A percentile compares a stretch with the other conserved stretches of the same genome.
phyloP scores from a whole-genome alignment of 2,113 vertebrate genomes.

The Lagopus muta region DNA sequence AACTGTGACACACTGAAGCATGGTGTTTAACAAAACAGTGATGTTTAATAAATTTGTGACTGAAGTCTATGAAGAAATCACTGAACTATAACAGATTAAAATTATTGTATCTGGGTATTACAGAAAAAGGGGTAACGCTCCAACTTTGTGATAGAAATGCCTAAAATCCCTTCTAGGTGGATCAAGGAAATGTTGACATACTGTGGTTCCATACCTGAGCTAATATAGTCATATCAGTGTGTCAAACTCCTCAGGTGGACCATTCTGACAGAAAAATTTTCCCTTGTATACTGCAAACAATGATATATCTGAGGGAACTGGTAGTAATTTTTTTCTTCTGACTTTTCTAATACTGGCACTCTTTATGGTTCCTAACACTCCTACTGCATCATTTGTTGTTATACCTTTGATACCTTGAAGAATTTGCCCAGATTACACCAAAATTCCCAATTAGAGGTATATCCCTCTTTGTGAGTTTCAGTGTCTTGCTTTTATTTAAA shows the following conservation, averaged over 20 bases:
- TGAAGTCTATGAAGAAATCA: neutral
- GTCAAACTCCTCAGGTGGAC: neutral
- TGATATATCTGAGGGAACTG: neutral
- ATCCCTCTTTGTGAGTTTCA: neutral
- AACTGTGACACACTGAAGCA: neutral
- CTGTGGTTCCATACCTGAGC: neutral
- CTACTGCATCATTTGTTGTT: neutral
- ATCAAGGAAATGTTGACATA: neutral
- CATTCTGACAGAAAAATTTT: neutral
- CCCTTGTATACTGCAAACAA: neutral
- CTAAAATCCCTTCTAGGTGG: neutral
- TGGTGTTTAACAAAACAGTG: neutral
- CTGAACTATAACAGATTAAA: neutral
- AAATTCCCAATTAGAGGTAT: neutral
- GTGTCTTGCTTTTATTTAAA: neutral
- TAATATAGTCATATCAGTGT: neutral
- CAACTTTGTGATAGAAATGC: neutral
- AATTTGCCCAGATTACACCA: neutral
- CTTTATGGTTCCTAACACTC: neutral
- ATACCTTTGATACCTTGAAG: neutral
- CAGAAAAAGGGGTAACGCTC: neutral
- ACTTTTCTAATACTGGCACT: neutral
- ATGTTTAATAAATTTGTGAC: neutral
- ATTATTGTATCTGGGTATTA: neutral
- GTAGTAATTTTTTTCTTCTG: neutral